phyloP scores from a whole-genome alignment of 2,888 invertebrate species.

The Cyrtodaria siliqua region DNA sequence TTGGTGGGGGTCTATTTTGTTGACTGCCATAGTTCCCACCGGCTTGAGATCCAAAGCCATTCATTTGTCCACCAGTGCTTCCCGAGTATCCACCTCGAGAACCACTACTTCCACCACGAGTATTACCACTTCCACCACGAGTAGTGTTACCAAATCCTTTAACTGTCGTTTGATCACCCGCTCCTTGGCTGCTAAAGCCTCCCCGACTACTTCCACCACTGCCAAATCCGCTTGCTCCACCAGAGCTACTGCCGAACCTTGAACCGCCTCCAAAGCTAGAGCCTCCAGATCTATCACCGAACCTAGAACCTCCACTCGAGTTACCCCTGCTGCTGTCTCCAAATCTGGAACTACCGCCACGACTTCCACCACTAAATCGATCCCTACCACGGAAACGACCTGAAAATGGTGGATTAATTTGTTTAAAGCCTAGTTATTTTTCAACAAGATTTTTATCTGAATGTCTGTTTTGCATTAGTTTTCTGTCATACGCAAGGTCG shows the following conservation, averaged over 20 bases:
- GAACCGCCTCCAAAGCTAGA: constrained; percentile 39
- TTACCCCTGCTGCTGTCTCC: constrained; percentile 36
- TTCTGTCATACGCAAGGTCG: too few species aligned
- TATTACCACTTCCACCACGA: constrained; percentile 44
- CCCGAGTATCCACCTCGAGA: constrained; percentile 17
- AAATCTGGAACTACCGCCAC: constrained; percentile 15
- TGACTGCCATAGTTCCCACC: constrained; percentile 5
- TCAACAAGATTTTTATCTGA: too few species aligned
- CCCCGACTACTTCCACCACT: constrained; percentile 39
- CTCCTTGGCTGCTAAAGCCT: constrained; percentile 25
- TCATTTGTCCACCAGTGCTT: constrained; percentile 7
- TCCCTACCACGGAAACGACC: constrained; percentile 32
- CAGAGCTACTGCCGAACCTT: constrained; percentile 28
- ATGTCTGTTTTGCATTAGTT: too few species aligned
- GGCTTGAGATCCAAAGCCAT: neutral
- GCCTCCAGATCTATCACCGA: constrained; percentile 46
- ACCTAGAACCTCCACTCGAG: constrained; percentile 51
- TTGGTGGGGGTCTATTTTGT: constrained; percentile 2
- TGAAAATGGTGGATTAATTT: neutral
- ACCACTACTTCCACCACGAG: constrained; percentile 44
- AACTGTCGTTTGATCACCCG: constrained; percentile 27
- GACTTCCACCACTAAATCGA: constrained; percentile 41
- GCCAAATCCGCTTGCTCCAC: constrained; percentile 42
- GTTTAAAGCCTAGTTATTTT: neutral
- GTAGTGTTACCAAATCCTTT: constrained; percentile 53